Conservation (phyloP, 2,113 vertebrate species). For the Mohoua ochrocephala region DNA sequence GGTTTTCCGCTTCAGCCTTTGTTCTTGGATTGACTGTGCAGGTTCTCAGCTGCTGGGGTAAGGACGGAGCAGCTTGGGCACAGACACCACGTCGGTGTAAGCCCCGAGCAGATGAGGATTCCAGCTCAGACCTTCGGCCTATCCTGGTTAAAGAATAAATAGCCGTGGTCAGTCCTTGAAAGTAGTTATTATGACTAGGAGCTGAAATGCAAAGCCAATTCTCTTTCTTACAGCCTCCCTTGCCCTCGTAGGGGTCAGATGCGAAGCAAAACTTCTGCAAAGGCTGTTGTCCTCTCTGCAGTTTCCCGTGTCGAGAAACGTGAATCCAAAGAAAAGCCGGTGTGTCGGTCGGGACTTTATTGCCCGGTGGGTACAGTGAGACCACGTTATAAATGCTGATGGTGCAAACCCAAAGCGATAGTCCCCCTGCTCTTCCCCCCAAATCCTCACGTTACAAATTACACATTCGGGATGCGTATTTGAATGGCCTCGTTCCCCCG, state of each 20-base stretch:
- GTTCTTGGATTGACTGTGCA: not conserved
- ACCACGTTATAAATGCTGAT: not conserved
- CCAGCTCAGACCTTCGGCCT: not conserved
- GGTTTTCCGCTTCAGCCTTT: conserved; percentile 37
- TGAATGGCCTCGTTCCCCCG: not conserved
- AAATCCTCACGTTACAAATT: not conserved
- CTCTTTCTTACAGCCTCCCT: not conserved
- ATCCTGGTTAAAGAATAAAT: not conserved
- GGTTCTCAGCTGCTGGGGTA: not conserved
- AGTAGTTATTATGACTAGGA: not conserved
- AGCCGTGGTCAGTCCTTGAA: not conserved
- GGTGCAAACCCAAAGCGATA: not conserved
- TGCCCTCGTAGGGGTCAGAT: not conserved
- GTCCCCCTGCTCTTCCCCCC: no score
- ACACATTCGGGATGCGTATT: not conserved
- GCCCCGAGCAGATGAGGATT: not conserved
- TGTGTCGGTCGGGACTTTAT: fast-evolving
- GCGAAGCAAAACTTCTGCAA: not conserved
- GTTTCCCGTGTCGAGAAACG: not conserved
- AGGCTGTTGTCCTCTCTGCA: not conserved
- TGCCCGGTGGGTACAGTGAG: not conserved
- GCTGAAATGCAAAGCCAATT: not conserved
- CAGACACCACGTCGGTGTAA: not conserved
- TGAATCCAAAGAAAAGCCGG: not conserved
- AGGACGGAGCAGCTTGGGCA: not conserved